phyloP scores from a whole-genome alignment of 2,888 invertebrate species.

The Lasioglossum pauxillum region DNA sequence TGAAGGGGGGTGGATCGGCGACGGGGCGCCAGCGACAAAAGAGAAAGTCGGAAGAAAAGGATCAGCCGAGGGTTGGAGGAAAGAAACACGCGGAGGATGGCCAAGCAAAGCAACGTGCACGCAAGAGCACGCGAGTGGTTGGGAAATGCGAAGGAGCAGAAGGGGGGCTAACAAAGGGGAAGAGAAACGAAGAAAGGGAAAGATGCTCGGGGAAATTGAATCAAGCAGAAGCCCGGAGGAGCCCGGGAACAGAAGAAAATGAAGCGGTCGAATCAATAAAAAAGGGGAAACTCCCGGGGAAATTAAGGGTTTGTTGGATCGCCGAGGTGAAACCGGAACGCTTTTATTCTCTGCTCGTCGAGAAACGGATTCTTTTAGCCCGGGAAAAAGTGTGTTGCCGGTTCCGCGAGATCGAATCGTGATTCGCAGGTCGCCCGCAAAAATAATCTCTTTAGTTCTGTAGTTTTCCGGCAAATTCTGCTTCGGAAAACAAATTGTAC shows the following conservation, averaged over 20 bases:
- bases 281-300: constrained; percentile 24
- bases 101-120: neutral
- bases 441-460: neutral
- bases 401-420: neutral
- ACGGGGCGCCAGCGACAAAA: neutral
- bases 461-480: neutral
- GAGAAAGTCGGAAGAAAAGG: neutral
- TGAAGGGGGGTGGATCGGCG: neutral
- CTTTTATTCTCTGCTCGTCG: neutral
- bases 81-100: neutral
- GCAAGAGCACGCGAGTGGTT: neutral
- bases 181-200: neutral
- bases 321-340: neutral
- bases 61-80: neutral
- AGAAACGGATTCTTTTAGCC: neutral
- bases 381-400: neutral
- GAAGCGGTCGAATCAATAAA: constrained; percentile 26
- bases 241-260: neutral
- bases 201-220: constrained; percentile 4
- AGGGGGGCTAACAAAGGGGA: neutral
- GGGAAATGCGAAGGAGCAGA: neutral
- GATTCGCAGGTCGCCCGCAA: neutral
- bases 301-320: constrained; percentile 30
- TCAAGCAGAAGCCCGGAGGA: neutral
- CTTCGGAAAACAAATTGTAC: neutral